A percentile compares a stretch with the other conserved stretches of the same genome.
These are phyloP conservation scores for Lumbricus terrestris DNA, from an alignment of 2,888 invertebrate genomes.

Conservation along the genomic window DNA sequence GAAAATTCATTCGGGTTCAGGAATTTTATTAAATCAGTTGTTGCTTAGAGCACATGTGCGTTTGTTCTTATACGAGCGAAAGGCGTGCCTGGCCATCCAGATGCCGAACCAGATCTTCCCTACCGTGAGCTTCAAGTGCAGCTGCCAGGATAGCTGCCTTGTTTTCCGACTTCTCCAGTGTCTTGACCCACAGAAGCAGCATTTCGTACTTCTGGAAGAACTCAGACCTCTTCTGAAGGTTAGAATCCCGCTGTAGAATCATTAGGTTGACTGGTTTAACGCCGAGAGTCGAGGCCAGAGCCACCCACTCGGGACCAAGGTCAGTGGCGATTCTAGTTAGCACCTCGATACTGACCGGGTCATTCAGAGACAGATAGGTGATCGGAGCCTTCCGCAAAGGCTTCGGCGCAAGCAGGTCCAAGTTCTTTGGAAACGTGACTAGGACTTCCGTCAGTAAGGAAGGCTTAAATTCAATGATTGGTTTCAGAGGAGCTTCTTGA, in stretches of 20 bases:
- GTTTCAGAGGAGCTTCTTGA: background rate
- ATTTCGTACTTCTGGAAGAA: constrained; percentile 21
- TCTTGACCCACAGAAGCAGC: constrained; percentile 30
- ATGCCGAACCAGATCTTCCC: constrained; percentile 18
- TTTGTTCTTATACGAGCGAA: too few relatives aligned
- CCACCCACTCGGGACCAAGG: constrained; percentile 26
- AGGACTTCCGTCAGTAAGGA: constrained; percentile 24
- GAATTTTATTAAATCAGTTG: background rate
- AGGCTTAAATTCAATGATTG: constrained; percentile 8
- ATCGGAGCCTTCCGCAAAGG: constrained; percentile 21
- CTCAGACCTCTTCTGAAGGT: constrained; percentile 9
- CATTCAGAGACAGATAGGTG: constrained; percentile 22
- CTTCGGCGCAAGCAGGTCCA: constrained; percentile 23
- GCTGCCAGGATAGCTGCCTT: constrained; percentile 10
- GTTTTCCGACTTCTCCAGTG: constrained; percentile 20
- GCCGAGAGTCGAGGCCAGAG: constrained; percentile 20
- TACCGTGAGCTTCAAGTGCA: constrained; percentile 19
- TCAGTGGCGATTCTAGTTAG: constrained; percentile 21
- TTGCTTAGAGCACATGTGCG: background rate
- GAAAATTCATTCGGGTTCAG: background rate
- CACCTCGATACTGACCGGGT: constrained; percentile 17
- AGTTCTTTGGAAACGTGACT: constrained; percentile 30
- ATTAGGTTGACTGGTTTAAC: constrained; percentile 21
- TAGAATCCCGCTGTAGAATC: constrained; percentile 16
- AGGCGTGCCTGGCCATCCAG: background rate